phyloP scores from a whole-genome alignment of 2,797 vertebrate species.

The Botia almorhae region DNA sequence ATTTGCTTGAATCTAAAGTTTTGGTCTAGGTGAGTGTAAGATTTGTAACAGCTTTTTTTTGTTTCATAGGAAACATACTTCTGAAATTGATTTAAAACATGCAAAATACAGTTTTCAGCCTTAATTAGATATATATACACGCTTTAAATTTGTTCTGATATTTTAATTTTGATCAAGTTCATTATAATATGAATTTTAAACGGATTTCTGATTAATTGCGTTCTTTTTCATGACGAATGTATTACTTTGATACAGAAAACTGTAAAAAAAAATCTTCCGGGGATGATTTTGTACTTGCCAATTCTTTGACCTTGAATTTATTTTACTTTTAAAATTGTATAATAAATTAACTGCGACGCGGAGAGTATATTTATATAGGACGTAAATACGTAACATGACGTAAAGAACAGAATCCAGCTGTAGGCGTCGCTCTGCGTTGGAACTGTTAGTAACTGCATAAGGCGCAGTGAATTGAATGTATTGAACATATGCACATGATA shows the following conservation, averaged over 20 bases:
- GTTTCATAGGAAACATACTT: neutral
- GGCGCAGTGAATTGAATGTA: constrained; percentile 27
- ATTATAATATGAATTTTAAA: too few species aligned
- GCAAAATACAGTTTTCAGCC: neutral
- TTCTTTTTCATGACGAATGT: neutral
- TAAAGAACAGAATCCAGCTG: too few species aligned
- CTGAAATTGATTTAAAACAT: neutral
- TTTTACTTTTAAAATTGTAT: neutral
- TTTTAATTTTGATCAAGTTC: too few species aligned
- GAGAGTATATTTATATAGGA: neutral
- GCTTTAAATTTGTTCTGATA: too few species aligned
- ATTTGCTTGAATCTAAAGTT: too few species aligned
- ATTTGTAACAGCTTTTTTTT: neutral
- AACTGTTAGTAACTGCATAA: neutral
- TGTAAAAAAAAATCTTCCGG: neutral
- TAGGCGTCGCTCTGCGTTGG: neutral
- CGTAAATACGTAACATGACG: neutral
- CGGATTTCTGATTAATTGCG: neutral
- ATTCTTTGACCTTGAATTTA: constrained; percentile 25
- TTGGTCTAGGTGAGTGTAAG: too few species aligned
- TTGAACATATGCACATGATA: constrained; percentile 26
- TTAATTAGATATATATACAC: neutral
- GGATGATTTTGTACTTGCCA: neutral
- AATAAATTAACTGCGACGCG: neutral
- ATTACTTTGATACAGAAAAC: neutral